Conservation (phyloP, 1,140 invertebrate species). For the Camponotus vicinus region DNA sequence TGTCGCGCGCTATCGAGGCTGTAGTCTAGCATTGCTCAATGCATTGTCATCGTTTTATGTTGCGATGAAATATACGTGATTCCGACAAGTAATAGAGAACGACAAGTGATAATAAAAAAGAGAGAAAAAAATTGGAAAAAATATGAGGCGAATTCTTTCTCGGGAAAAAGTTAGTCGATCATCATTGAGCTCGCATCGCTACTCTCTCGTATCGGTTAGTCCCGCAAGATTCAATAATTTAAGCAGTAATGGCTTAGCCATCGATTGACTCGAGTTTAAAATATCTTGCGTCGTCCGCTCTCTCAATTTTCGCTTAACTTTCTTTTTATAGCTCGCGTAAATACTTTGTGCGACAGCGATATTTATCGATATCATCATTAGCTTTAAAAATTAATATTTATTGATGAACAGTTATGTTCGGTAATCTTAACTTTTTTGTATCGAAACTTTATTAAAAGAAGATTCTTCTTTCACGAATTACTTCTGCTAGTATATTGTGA, state of each 20-base stretch:
- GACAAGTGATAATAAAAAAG: neutral
- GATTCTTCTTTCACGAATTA: neutral
- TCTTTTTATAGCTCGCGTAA: neutral
- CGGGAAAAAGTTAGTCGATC: neutral
- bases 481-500: neutral
- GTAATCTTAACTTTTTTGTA: neutral
- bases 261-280: constrained; percentile 55
- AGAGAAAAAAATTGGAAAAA: constrained; percentile 4
- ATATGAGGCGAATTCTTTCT: neutral
- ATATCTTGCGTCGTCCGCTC: constrained; percentile 32
- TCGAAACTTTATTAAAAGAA: neutral
- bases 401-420: neutral
- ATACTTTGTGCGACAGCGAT: neutral
- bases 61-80: constrained; percentile 26
- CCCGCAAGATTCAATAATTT: constrained; percentile 56
- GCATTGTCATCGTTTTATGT: constrained; percentile 22
- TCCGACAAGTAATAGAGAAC: neutral
- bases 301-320: constrained; percentile 15
- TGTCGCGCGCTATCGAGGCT: constrained; percentile 20
- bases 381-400: constrained; percentile 11
- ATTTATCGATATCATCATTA: constrained; percentile 3
- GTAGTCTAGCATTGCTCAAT: constrained; percentile 16
- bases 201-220: constrained; percentile 32
- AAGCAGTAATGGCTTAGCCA: constrained; percentile 55
- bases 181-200: neutral